phyloP scores from a whole-genome alignment of 2,797 vertebrate genomes.

The Toxotes lorentzi region DNA sequence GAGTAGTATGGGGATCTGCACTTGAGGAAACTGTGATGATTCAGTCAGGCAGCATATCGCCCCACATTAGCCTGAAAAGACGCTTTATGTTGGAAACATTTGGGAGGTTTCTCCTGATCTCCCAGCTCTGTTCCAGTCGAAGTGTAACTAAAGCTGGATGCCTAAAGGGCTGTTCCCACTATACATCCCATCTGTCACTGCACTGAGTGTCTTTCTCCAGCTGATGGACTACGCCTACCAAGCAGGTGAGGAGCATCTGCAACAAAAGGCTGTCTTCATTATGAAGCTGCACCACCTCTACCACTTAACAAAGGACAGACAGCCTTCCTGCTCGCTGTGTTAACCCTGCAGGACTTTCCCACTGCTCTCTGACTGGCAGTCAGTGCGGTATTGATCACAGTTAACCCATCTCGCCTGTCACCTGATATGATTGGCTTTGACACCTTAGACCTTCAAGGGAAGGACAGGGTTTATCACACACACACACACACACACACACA shows the following conservation, averaged over 20 bases:
- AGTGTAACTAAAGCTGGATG: constrained; percentile 53
- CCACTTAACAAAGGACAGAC: constrained; percentile 44
- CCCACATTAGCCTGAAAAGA: background rate
- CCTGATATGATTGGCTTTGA: constrained; percentile 65
- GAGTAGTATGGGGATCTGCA: too few relatives aligned
- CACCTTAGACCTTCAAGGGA: constrained; percentile 48
- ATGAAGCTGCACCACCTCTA: constrained; percentile 36
- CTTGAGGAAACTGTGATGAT: background rate
- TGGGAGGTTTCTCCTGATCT: background rate
- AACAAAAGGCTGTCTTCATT: constrained; percentile 35
- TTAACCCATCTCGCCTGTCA: constrained; percentile 51
- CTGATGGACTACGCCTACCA: constrained; percentile 18
- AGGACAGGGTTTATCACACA: constrained; percentile 13
- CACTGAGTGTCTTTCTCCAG: constrained; percentile 12
- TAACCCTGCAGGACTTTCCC: constrained; percentile 39
- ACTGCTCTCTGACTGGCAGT: constrained; percentile 30
- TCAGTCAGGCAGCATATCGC: background rate
- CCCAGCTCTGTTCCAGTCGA: constrained; percentile 3
- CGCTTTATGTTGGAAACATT: background rate
- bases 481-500: background rate
- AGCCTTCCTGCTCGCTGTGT: background rate
- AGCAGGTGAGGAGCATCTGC: constrained; percentile 41
- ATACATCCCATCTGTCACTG: constrained; percentile 55
- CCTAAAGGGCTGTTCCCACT: constrained; percentile 51
- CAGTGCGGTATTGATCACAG: constrained; percentile 58